Conservation (phyloP, 2,113 vertebrate species). For the Varanus salvator region DNA sequence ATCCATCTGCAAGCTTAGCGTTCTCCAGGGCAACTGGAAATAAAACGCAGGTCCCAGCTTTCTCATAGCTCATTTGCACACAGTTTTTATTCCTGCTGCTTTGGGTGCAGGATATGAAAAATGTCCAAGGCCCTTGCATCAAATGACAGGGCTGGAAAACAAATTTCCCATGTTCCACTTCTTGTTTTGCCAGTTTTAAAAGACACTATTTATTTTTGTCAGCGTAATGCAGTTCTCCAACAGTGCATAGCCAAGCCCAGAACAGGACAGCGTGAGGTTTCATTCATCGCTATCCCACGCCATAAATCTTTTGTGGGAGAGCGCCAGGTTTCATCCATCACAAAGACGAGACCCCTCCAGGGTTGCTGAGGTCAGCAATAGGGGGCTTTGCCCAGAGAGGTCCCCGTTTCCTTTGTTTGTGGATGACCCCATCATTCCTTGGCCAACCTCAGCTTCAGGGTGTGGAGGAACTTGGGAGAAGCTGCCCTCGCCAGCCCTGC, state of each 20-base stretch:
- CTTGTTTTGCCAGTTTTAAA: background rate
- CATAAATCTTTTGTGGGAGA: background rate
- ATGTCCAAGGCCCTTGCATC: background rate
- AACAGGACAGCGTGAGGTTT: no score
- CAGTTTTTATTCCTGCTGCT: background rate
- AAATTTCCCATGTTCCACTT: background rate
- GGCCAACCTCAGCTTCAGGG: background rate
- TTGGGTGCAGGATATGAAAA: background rate
- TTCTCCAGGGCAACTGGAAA: background rate
- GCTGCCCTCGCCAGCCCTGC: background rate
- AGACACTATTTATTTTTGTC: background rate
- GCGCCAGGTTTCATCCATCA: background rate
- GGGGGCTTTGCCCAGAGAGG: background rate
- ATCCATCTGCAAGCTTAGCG: background rate
- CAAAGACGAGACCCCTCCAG: background rate
- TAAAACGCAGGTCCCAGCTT: background rate
- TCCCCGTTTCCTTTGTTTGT: background rate
- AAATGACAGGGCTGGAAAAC: background rate
- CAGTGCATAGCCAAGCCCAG: background rate
- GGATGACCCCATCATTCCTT: background rate
- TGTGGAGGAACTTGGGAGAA: background rate
- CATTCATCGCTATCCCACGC: rapidly evolving
- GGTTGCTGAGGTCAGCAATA: background rate
- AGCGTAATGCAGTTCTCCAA: background rate
- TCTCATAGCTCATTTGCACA: background rate